Conservation (phyloP, 2,797 vertebrate genomes). For the Petrocephalus schoutedeni region DNA sequence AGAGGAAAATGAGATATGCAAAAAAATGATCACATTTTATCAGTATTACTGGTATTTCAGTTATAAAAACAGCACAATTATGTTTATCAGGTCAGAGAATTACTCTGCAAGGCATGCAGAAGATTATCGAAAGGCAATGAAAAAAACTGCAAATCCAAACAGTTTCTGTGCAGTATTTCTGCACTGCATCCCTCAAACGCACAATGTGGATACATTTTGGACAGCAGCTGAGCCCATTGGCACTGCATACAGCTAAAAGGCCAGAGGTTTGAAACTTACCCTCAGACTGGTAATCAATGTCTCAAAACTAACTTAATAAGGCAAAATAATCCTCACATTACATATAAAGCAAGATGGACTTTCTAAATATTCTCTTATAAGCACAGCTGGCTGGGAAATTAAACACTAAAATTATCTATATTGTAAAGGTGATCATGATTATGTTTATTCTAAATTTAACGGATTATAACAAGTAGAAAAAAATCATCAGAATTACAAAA, state of each 20-base stretch:
- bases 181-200: neutral
- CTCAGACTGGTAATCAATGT: neutral
- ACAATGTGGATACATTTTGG: neutral
- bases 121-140: neutral
- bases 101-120: neutral
- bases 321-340: neutral
- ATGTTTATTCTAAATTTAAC: neutral
- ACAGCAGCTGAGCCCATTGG: neutral
- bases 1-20: neutral
- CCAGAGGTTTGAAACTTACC: neutral
- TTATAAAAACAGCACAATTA: neutral
- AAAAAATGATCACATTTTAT: neutral
- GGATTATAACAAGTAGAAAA: neutral
- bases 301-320: neutral
- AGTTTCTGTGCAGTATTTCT: neutral
- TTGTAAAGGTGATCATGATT: neutral
- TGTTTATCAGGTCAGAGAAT: neutral
- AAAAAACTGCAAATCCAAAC: neutral
- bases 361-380: neutral
- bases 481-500: neutral
- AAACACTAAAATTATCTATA: neutral
- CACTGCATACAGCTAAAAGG: neutral
- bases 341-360: neutral
- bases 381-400: neutral
- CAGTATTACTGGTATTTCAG: neutral